These are phyloP conservation scores for Emydura subglobosa DNA, from an alignment of 2,113 vertebrate species.

Conservation along the genomic window DNA sequence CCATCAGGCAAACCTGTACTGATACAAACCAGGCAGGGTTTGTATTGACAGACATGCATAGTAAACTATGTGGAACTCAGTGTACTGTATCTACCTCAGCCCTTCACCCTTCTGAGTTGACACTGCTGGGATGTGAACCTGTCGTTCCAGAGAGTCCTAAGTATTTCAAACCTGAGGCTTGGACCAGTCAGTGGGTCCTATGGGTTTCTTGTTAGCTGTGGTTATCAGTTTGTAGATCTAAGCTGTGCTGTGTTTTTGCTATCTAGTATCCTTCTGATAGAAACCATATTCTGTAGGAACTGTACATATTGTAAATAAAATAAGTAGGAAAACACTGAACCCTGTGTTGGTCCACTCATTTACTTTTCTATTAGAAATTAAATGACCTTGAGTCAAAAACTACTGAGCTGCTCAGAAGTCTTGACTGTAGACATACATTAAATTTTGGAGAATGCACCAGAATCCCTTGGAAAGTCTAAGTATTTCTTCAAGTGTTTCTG, in stretches of 20 bases:
- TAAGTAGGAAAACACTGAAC: background rate
- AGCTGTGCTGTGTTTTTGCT: background rate
- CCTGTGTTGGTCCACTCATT: background rate
- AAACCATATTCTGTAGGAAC: slow-evolving; percentile 46
- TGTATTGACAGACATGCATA: background rate
- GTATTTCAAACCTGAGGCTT: background rate
- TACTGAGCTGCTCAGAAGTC: rapidly evolving
- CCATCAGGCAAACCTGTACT: background rate
- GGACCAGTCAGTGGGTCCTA: background rate
- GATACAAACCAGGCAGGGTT: background rate
- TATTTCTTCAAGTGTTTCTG: background rate
- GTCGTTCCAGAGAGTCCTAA: background rate
- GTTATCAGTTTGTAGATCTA: background rate
- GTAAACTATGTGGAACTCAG: background rate
- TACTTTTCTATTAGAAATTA: background rate
- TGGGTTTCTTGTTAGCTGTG: background rate
- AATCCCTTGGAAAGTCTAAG: background rate
- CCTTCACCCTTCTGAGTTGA: slow-evolving; percentile 33
- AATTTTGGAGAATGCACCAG: background rate
- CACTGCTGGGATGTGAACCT: background rate
- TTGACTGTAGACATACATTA: background rate
- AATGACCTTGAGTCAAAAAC: background rate
- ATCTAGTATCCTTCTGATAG: slow-evolving; percentile 41
- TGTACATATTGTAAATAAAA: slow-evolving; percentile 74
- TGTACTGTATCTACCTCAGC: slow-evolving; percentile 59